phyloP scores from a whole-genome alignment of 2,113 vertebrate genomes.

The Ciconia maguari region DNA sequence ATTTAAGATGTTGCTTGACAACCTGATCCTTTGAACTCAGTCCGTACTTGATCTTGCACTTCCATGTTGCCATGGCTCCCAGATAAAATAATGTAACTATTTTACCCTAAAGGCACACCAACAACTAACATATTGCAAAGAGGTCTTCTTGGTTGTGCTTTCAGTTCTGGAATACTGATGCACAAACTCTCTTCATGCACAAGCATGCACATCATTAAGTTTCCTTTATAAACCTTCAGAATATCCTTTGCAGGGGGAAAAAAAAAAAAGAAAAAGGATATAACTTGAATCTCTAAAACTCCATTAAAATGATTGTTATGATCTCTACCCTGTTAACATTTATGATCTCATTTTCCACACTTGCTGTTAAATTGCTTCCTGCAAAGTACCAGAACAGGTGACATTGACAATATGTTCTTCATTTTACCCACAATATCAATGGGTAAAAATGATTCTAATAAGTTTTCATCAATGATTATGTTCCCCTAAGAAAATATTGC shows the following conservation, averaged over 20 bases:
- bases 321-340: background rate
- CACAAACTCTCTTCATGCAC: background rate
- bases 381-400: background rate
- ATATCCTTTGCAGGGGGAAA: background rate
- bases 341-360: background rate
- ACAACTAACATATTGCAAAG: background rate
- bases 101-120: background rate
- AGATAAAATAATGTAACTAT: background rate
- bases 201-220: background rate
- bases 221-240: background rate
- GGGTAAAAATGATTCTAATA: background rate
- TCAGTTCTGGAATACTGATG: background rate
- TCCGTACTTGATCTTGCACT: slow-evolving; percentile 2
- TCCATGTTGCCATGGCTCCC: slow-evolving; percentile 1
- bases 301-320: background rate
- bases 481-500: background rate
- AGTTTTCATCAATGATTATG: background rate
- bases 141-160: background rate
- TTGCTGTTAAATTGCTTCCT: background rate
- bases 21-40: slow-evolving; percentile 13
- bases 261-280: background rate
- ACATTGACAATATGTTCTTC: background rate
- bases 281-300: background rate
- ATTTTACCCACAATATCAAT: background rate
- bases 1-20: background rate